Evolutionary conservation across 2,888 invertebrate genomes (phyloP).

Genomic region (Megamerina dolium): DNA sequence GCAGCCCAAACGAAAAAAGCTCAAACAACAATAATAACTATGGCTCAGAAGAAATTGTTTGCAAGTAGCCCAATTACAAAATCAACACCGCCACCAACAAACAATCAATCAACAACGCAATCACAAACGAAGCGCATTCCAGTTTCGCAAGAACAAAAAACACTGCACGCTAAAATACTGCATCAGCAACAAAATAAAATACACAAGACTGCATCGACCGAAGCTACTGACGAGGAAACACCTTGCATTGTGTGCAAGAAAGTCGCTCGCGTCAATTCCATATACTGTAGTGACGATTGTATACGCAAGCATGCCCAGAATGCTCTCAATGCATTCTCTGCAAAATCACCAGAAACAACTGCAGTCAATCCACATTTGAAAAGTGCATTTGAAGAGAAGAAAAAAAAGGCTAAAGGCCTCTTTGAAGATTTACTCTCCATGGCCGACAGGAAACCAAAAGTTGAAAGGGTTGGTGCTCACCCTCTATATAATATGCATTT

Average conservation of each 20-base stretch:
- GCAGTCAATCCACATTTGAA: constrained; percentile 15
- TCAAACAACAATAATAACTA: constrained; percentile 10
- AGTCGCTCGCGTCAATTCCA: constrained; percentile 66
- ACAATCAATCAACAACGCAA: no score
- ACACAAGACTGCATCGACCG: constrained; percentile 22
- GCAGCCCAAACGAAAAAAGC: no score
- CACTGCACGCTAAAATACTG: constrained; percentile 16
- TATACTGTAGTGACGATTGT: constrained; percentile 86
- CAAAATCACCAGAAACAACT: constrained; percentile 29
- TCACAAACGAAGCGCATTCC: no score
- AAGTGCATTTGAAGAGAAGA: constrained; percentile 32
- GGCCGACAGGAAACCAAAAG: constrained; percentile 39
- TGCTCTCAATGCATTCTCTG: constrained; percentile 43
- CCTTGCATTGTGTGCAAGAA: constrained; percentile 73
- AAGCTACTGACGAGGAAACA: constrained; percentile 6
- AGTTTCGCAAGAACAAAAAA: no score
- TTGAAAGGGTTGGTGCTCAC: constrained; percentile 38
- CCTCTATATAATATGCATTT: neutral
- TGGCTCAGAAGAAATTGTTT: constrained; percentile 10
- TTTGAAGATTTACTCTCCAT: constrained; percentile 45
- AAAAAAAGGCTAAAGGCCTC: constrained; percentile 42
- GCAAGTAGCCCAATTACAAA: neutral
- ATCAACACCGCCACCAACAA: neutral
- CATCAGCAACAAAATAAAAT: constrained; percentile 31
- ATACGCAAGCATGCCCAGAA: constrained; percentile 79